These are phyloP conservation scores for Apodemus agrarius DNA, from an alignment of 2,797 vertebrate genomes.

Conservation along the genomic window DNA sequence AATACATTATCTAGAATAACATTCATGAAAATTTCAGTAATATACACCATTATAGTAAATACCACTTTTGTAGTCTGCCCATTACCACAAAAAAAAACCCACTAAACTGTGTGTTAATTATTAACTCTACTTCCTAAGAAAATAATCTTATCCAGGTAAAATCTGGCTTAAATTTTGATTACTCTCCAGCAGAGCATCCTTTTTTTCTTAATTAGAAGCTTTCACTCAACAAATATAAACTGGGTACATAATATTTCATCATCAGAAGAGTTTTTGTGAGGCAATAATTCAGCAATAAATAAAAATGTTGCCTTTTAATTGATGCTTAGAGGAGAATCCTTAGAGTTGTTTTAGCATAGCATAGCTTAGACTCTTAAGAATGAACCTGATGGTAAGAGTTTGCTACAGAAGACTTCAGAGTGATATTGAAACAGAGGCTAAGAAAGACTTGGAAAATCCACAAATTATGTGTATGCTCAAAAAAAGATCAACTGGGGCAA, in stretches of 20 bases:
- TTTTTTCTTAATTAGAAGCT: neutral
- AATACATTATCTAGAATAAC: neutral
- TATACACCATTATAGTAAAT: neutral
- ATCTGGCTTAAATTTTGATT: conserved; percentile 11
- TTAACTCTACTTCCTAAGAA: neutral
- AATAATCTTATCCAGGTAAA: conserved; percentile 28
- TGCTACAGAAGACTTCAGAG: neutral
- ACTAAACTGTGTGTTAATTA: neutral
- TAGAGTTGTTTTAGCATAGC: neutral
- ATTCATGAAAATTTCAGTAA: neutral
- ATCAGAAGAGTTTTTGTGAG: neutral
- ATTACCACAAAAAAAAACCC: conserved; percentile 20
- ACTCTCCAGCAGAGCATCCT: neutral
- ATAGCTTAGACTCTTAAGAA: neutral
- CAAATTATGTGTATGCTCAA: neutral
- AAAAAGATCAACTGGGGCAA: neutral
- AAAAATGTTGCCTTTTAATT: neutral
- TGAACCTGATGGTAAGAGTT: conserved; percentile 8
- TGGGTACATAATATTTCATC: neutral
- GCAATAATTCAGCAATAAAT: neutral
- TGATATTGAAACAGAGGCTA: neutral
- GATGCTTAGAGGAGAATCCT: neutral
- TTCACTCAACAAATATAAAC: neutral
- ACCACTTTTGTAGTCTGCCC: neutral
- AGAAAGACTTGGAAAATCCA: neutral